Conservation (phyloP, 2,888 invertebrate species). For the Branchipolynoe longqiensis region DNA sequence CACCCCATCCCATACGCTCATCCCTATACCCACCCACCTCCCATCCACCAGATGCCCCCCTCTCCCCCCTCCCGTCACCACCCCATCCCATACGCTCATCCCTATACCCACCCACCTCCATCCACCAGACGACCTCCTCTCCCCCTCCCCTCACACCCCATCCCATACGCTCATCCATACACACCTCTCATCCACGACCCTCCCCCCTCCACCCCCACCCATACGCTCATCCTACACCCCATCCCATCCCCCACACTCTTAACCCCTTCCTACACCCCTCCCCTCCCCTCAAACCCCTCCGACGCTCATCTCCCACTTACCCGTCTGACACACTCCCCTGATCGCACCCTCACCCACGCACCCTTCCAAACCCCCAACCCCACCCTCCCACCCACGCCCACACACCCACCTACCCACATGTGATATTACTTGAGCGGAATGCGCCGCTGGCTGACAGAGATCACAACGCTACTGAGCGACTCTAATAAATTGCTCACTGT, state of each 20-base stretch:
- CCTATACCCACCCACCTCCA: too few species aligned
- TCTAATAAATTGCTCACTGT: constrained; percentile 50
- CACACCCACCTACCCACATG: neutral
- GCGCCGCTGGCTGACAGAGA: constrained; percentile 33
- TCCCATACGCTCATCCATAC: neutral
- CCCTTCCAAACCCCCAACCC: neutral
- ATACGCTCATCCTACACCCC: neutral
- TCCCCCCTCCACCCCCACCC: neutral
- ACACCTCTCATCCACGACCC: neutral
- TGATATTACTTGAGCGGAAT: constrained; percentile 22
- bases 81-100: too few species aligned
- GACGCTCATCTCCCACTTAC: neutral
- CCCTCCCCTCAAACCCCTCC: neutral
- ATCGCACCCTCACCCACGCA: neutral
- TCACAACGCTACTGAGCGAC: constrained; percentile 31
- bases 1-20: too few species aligned
- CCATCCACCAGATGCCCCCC: too few species aligned
- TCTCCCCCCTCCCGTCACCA: too few species aligned
- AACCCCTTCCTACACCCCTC: neutral
- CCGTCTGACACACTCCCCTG: neutral
- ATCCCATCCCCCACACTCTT: neutral
- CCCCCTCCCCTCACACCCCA: neutral
- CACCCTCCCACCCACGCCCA: neutral
- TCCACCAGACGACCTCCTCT: too few species aligned
- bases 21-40: too few species aligned